Evolutionary conservation across 1,140 invertebrate species (phyloP), one percentile per base, ranked within the genome.

Genomic region (Battus philenor): DNA sequence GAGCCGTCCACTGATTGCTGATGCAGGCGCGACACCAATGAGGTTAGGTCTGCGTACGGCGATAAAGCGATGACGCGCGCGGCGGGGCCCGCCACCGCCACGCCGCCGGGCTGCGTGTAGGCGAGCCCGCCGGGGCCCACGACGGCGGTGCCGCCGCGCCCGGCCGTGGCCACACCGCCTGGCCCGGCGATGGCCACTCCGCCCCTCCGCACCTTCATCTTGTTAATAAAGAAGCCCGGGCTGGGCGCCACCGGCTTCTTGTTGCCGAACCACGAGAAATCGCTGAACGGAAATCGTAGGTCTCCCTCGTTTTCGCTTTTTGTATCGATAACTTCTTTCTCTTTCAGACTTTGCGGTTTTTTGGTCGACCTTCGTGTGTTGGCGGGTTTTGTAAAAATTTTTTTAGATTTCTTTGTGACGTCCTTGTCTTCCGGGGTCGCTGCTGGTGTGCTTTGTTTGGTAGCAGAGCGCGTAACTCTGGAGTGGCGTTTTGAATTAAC

Each of bases 131-230:
- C 91, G 3, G 92, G 91, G 2, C 92, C 91, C 1, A 93, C 91
- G 26, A 93, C 92, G 0, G 92, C 91, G 0, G 91, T 92, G 4
- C 92, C 92, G 1, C 92, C 92, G 50, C 87, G 89, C 4, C 91
- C 91, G 1, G 91, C 91, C 1, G 91, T 92, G 0, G 92, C 92
- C 24, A 92, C 90, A 31, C 91, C 91, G 4, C 91, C 91, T 0
- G 92, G 91, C 0, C 92, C 92, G 1, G 91, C 92, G 15, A 93
- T 93, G 0, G 92, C 91, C 0, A 93, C 91, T 8, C 92, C 91
- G 4, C 92, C 92, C 68, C 88, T 88, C 33, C 90, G 83, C 4
- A 93, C 91, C 64, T 88, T 90, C 4, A 93, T 54, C 50, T 86
- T 87, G 46, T 91, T 89, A 16, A 92, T 91, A 36, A 91, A 90